Conservation (phyloP, 2,113 vertebrate species). For the Mormyrus lacerda region DNA sequence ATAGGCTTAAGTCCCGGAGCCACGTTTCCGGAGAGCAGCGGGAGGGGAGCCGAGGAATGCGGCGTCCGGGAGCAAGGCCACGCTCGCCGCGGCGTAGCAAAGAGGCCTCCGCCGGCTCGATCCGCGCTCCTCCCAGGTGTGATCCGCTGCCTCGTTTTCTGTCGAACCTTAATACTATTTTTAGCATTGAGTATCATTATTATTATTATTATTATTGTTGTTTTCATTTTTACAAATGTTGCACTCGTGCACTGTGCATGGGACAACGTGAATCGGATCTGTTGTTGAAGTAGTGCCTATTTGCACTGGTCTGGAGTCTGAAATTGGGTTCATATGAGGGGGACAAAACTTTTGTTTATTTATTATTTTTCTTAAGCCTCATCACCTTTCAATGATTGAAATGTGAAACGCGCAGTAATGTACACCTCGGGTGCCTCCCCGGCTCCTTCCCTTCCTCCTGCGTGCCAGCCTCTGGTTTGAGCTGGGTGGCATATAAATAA, state of each 20-base stretch:
- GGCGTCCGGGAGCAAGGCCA: background rate
- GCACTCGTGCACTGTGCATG: background rate
- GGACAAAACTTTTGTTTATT: background rate
- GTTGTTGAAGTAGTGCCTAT: background rate
- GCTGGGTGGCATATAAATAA: background rate
- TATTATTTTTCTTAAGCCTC: background rate
- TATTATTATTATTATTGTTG: background rate
- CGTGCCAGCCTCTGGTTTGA: background rate
- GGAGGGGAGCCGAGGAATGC: background rate
- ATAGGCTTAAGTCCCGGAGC: background rate
- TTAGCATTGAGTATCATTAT: background rate
- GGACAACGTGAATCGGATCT: background rate
- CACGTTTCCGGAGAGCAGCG: background rate
- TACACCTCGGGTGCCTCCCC: background rate
- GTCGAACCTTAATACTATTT: background rate
- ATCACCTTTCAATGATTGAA: background rate
- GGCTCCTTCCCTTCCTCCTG: background rate
- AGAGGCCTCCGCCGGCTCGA: background rate
- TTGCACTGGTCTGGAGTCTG: background rate
- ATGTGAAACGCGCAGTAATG: background rate
- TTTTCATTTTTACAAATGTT: background rate
- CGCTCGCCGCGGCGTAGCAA: background rate
- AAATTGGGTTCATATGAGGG: background rate
- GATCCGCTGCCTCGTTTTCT: background rate
- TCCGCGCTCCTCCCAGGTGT: background rate